A percentile compares a stretch with the other conserved stretches of the same genome.
phyloP scores from a whole-genome alignment of 2,113 vertebrate genomes.

The Pseudorectes ferrugineus region DNA sequence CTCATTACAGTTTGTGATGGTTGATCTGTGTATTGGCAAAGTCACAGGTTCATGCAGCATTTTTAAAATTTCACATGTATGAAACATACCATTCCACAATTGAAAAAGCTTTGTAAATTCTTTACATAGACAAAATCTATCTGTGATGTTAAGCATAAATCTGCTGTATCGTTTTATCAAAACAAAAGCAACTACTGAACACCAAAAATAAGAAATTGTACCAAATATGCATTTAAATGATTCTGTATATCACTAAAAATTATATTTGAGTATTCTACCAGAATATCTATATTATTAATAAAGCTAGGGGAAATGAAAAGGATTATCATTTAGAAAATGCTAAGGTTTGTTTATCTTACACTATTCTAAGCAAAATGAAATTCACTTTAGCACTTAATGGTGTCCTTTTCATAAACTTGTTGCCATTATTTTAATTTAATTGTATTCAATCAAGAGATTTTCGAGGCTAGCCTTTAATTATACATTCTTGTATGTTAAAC shows the following conservation, averaged over 20 bases:
- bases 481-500: background rate
- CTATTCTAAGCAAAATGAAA: background rate
- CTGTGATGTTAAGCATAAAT: constrained; percentile 43
- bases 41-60: constrained; percentile 5
- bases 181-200: constrained; percentile 50
- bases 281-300: constrained; percentile 49
- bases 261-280: background rate
- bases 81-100: constrained; percentile 34
- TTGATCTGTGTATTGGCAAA: constrained; percentile 16
- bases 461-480: background rate
- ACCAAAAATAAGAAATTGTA: constrained; percentile 59
- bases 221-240: constrained; percentile 45
- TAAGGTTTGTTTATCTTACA: background rate
- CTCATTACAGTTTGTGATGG: constrained; percentile 43
- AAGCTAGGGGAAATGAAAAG: constrained; percentile 26
- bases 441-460: background rate
- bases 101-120: constrained; percentile 63
- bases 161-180: constrained; percentile 48
- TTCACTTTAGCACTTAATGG: background rate
- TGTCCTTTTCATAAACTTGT: background rate
- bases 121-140: constrained; percentile 55
- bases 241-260: background rate
- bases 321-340: background rate
- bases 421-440: background rate
- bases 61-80: constrained; percentile 39